A percentile compares a stretch with the other conserved stretches of the same genome.
phyloP scores from a whole-genome alignment of 2,888 invertebrate species.

The Euphydryas editha region DNA sequence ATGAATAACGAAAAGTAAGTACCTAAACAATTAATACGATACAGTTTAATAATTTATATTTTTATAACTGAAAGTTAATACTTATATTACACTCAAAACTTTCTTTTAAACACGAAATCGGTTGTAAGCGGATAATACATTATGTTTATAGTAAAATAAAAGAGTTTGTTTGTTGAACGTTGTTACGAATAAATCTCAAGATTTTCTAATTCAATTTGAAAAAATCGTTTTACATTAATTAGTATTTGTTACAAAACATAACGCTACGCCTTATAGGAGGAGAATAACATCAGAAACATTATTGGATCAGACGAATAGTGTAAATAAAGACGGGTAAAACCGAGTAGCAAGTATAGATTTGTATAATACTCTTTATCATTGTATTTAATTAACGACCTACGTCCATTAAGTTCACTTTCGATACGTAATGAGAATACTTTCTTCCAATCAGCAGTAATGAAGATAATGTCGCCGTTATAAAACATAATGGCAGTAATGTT shows the following conservation, averaged over 20 bases:
- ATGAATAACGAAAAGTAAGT: too few relatives aligned
- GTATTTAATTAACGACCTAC: conserved; percentile 27
- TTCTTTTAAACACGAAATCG: conserved; percentile 21
- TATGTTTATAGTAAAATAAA: neutral
- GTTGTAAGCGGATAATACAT: conserved; percentile 12
- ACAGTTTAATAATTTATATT: neutral
- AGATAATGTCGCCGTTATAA: conserved; percentile 1
- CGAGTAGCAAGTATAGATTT: neutral
- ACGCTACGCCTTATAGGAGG: too few relatives aligned
- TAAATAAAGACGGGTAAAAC: too few relatives aligned
- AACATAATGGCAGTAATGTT: neutral
- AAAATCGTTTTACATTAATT: too few relatives aligned
- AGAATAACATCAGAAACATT: too few relatives aligned
- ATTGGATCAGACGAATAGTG: too few relatives aligned
- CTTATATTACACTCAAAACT: conserved; percentile 15
- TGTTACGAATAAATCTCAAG: too few relatives aligned
- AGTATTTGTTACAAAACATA: too few relatives aligned
- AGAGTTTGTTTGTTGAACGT: too few relatives aligned
- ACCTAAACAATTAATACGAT: too few relatives aligned
- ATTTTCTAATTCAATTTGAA: too few relatives aligned
- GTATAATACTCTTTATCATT: conserved; percentile 10
- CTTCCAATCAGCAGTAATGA: conserved; percentile 17
- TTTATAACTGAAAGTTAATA: conserved; percentile 1
- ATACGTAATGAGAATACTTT: conserved; percentile 22
- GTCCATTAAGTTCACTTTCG: conserved; percentile 33